These are phyloP conservation scores for Trematomus bernacchii DNA, from an alignment of 2,797 vertebrate species.

Conservation along the genomic window DNA sequence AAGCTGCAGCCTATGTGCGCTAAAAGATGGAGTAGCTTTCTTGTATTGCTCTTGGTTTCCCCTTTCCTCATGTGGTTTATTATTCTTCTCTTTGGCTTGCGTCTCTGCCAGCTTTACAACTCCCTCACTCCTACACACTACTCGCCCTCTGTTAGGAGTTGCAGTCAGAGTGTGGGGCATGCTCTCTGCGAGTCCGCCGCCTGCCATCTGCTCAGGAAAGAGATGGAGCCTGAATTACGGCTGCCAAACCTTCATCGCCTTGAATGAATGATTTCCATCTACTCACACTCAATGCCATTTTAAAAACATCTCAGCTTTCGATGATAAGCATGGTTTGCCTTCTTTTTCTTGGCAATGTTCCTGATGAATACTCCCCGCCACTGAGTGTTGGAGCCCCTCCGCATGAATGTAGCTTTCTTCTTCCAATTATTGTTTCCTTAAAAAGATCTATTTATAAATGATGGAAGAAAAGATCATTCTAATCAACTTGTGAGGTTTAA, in stretches of 20 bases:
- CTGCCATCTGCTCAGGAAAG: conserved; percentile 75
- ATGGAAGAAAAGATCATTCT: conserved; percentile 59
- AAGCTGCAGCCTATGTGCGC: conserved; percentile 46
- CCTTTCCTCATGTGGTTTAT: conserved; percentile 77
- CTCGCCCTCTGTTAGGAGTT: conserved; percentile 75
- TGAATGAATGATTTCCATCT: conserved; percentile 77
- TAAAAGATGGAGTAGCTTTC: conserved; percentile 70
- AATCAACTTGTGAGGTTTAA: conserved; percentile 75
- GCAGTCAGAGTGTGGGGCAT: conserved; percentile 67
- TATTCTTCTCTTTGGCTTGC: conserved; percentile 72
- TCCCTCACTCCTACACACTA: conserved; percentile 72
- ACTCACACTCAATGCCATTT: conserved; percentile 58
- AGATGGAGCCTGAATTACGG: conserved; percentile 59
- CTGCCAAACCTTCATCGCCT: conserved; percentile 70
- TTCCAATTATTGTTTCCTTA: conserved; percentile 66
- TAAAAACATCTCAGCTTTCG: conserved; percentile 52
- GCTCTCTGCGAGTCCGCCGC: conserved; percentile 65
- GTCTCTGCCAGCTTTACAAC: conserved; percentile 72
- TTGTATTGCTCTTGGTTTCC: conserved; percentile 70
- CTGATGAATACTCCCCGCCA: conserved; percentile 62
- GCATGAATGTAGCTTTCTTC: conserved; percentile 41
- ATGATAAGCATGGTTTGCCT: conserved; percentile 65
- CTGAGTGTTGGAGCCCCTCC: conserved; percentile 34
- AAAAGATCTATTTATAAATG: conserved; percentile 66
- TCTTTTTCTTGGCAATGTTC: conserved; percentile 77